phyloP scores from a whole-genome alignment of 2,797 vertebrate species.

The Borostomias antarcticus region DNA sequence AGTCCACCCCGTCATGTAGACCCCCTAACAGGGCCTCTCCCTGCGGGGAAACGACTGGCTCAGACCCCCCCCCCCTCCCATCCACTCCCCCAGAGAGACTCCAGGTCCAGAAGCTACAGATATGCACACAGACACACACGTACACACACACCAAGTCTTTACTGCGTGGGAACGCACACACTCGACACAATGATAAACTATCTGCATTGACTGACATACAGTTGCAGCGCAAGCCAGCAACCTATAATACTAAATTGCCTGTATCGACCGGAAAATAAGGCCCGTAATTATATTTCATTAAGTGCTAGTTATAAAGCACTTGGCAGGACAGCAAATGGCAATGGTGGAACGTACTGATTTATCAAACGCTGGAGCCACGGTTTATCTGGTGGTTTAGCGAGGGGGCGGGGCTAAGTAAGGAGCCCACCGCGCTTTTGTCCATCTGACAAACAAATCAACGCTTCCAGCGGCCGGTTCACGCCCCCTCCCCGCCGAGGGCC shows the following conservation, averaged over 20 bases:
- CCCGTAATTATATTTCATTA: conserved; percentile 31
- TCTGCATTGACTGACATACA: not conserved
- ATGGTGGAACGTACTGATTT: conserved; percentile 14
- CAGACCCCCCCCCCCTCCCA: conserved; percentile 28
- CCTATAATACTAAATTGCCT: conserved; percentile 16
- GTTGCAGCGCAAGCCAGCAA: conserved; percentile 17
- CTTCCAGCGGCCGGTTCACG: not conserved
- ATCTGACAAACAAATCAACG: conserved; percentile 12
- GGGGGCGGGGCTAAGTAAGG: not conserved
- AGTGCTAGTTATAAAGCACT: conserved; percentile 29
- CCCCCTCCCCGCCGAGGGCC: not conserved
- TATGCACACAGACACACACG: conserved; percentile 8
- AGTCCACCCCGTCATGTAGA: conserved; percentile 54
- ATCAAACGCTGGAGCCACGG: not conserved
- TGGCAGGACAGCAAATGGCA: conserved; percentile 18
- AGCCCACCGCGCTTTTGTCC: not conserved
- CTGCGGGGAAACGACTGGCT: conserved; percentile 43
- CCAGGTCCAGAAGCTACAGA: conserved; percentile 25
- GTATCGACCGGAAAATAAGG: conserved; percentile 30
- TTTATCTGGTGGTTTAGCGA: not conserved
- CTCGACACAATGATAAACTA: conserved; percentile 32
- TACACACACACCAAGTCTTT: conserved; percentile 15
- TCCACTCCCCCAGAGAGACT: conserved; percentile 26
- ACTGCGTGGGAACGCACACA: conserved; percentile 17
- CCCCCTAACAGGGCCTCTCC: conserved; percentile 45